phyloP scores from a whole-genome alignment of 2,888 invertebrate species.

The Dolomedes plantarius region DNA sequence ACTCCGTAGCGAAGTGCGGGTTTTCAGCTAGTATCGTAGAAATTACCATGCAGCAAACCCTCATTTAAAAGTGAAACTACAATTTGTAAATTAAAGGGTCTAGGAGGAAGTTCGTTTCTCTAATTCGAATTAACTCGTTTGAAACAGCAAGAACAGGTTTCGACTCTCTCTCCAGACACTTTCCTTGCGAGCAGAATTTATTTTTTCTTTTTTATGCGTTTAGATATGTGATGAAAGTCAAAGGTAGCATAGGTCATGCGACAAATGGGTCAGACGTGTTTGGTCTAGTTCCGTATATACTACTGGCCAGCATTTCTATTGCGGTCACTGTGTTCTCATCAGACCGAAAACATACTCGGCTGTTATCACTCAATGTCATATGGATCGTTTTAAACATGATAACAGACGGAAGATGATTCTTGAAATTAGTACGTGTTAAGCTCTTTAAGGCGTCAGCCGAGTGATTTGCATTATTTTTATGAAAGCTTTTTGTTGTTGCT shows the following conservation, averaged over 20 bases:
- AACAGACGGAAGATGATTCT: too few species aligned
- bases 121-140: not conserved
- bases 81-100: too few species aligned
- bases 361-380: not conserved
- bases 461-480: too few species aligned
- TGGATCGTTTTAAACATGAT: not conserved
- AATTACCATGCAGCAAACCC: too few species aligned
- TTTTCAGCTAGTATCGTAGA: too few species aligned
- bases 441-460: too few species aligned
- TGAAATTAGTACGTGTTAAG: too few species aligned
- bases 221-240: not conserved
- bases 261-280: not conserved
- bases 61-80: too few species aligned
- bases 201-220: not conserved
- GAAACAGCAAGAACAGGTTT: not conserved
- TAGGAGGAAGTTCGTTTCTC: not conserved
- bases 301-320: conserved; percentile 4
- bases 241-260: conserved; percentile 1
- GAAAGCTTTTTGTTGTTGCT: too few species aligned
- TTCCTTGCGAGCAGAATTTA: not conserved
- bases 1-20: too few species aligned
- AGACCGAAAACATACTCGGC: not conserved
- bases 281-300: not conserved
- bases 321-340: not conserved
- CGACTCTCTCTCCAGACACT: not conserved